Conservation (phyloP, 2,888 invertebrate genomes). For the Drosophila austrosaltans region DNA sequence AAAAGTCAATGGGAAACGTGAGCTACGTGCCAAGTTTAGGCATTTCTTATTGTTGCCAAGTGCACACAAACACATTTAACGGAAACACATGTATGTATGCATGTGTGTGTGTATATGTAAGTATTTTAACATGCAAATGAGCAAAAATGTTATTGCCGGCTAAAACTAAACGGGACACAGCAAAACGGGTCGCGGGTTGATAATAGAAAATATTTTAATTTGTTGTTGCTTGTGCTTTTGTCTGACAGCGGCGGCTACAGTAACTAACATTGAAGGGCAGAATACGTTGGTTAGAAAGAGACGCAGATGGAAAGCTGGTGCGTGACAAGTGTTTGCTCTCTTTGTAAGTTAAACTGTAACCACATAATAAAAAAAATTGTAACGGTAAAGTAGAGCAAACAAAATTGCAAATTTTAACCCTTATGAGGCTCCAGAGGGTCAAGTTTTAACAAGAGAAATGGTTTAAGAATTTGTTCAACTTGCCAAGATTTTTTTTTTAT, state of each 20-base stretch:
- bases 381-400: slow-evolving; percentile 6
- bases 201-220: neutral
- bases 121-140: slow-evolving; percentile 5
- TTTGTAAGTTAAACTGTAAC: slow-evolving; percentile 1
- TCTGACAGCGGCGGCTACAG: neutral
- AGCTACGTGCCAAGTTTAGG: slow-evolving; percentile 56
- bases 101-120: neutral
- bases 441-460: neutral
- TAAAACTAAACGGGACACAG: slow-evolving; percentile 15
- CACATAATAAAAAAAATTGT: neutral
- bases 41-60: slow-evolving; percentile 52
- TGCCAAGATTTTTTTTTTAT: no score
- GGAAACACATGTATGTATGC: neutral
- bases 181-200: neutral
- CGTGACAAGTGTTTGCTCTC: slow-evolving; percentile 35
- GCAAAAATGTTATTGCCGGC: slow-evolving; percentile 53
- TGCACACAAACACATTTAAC: slow-evolving; percentile 41
- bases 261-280: slow-evolving; percentile 8
- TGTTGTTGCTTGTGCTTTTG: neutral
- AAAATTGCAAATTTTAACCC: slow-evolving; percentile 20
- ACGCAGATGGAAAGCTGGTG: slow-evolving; percentile 25
- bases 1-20: slow-evolving; percentile 40
- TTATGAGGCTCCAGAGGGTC: neutral
- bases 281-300: neutral
- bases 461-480: no score